Percentiles rank a stretch among this genome's conserved stretches.
phyloP scores from a whole-genome alignment of 1,140 invertebrate species.

The Tyrophagus putrescentiae region DNA sequence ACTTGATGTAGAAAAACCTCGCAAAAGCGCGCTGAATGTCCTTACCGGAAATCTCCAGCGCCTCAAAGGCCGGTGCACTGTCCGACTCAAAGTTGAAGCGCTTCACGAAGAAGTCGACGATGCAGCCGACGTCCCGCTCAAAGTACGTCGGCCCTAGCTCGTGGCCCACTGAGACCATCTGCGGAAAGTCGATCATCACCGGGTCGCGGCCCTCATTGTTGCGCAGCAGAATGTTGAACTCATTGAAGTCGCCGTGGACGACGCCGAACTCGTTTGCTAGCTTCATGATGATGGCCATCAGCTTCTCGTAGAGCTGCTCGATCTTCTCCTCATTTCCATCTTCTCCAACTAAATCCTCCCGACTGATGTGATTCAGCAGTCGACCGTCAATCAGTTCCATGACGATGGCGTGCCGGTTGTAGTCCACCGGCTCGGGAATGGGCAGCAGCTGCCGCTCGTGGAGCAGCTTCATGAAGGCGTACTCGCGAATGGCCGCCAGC shows the following conservation, averaged over 20 bases:
- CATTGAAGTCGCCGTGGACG: constrained; percentile 98
- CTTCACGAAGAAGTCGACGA: constrained; percentile 78
- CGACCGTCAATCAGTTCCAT: constrained; percentile 72
- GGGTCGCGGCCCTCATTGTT: constrained; percentile 52
- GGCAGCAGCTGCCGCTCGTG: constrained; percentile 69
- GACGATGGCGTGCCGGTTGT: constrained; percentile 86
- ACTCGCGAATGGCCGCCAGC: constrained; percentile 92
- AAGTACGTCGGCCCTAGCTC: constrained; percentile 82
- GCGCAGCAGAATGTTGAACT: constrained; percentile 85
- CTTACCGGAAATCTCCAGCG: constrained; percentile 10
- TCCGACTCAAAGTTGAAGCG: constrained; percentile 83
- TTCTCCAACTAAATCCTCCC: constrained; percentile 34
- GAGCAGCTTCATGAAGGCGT: constrained; percentile 85
- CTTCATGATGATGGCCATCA: constrained; percentile 84
- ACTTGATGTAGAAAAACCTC: not conserved
- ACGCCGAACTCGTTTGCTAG: constrained; percentile 76
- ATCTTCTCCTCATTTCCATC: constrained; percentile 10
- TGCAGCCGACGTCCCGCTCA: constrained; percentile 83
- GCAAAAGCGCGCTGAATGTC: not conserved
- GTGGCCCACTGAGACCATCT: constrained; percentile 76
- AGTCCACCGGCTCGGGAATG: constrained; percentile 85
- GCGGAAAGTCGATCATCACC: constrained; percentile 93
- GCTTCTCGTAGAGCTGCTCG: constrained; percentile 62
- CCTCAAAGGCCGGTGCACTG: constrained; percentile 53
- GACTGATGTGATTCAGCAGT: not conserved